Conservation (phyloP, 1,140 invertebrate genomes). For the Zaprionus ghesquierei region DNA sequence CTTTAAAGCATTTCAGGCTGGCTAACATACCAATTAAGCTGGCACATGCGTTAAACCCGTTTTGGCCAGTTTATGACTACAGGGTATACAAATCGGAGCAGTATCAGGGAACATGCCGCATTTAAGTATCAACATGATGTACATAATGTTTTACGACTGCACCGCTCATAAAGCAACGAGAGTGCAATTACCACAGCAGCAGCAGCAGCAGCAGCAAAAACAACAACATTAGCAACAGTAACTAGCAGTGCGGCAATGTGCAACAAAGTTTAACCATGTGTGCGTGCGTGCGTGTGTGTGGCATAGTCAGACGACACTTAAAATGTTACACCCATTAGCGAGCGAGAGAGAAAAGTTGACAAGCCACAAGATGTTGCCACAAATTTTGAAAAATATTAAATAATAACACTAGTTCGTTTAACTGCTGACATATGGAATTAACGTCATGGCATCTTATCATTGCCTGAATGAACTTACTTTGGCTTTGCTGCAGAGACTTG, state of each 20-base stretch:
- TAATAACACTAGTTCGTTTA: neutral
- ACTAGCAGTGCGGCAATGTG: slow-evolving; percentile 52
- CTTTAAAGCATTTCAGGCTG: neutral
- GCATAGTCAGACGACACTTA: slow-evolving; percentile 37
- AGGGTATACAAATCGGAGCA: slow-evolving; percentile 30
- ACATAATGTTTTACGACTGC: slow-evolving; percentile 72
- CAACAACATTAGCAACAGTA: neutral
- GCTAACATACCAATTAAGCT: neutral
- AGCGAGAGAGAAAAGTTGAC: slow-evolving; percentile 33
- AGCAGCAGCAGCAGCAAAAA: slow-evolving; percentile 20
- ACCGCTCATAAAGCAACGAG: slow-evolving; percentile 68
- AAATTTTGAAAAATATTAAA: neutral
- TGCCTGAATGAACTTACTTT: neutral
- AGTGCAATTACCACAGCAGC: slow-evolving; percentile 69
- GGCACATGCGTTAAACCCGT: slow-evolving; percentile 1
- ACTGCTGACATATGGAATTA: neutral
- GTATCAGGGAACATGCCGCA: slow-evolving; percentile 42
- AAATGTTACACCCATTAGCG: slow-evolving; percentile 62
- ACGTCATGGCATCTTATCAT: neutral
- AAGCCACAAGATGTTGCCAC: neutral
- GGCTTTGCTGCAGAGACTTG: neutral
- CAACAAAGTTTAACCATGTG: slow-evolving; percentile 56
- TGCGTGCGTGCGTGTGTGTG: neutral
- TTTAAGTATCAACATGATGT: slow-evolving; percentile 74
- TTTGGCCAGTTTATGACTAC: neutral